Evolutionary conservation across 2,888 invertebrate genomes (phyloP), one percentile per base, ranked within the genome.

Genomic region (Nebria brevicollis): DNA sequence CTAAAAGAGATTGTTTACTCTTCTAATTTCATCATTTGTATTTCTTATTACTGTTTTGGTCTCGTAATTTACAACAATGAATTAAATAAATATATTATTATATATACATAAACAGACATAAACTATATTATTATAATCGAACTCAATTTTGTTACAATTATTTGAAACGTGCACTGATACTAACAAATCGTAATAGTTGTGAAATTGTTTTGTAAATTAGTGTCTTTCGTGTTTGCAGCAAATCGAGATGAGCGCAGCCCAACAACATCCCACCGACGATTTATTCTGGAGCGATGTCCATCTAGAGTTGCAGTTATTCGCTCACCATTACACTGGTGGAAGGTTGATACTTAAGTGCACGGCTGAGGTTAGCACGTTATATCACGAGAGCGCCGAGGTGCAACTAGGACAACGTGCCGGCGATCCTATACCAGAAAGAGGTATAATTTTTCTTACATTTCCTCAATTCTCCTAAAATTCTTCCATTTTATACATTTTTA

Each of bases 341-440:
- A 91, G 93, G 83, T 89, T 95, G 86, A 90, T 93, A 81, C 91
- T 96, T 70, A 92, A 93, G 77, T 96, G 95, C 87, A 92, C 92
- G 73, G 94, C 95, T 15, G 91, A 93, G 85, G 91, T 95, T 84
- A 92, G 92, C 80, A 92, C 93, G 66, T 90, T 95, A 82, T 95
- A 95, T 90, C 92, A 92, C 84, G 91, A 92, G 87, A 92, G 92
- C 81, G 93, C 93, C 77, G 94, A 93, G 86, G 89, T 94, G 84
- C 93, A 94, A 87, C 92, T 95, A 86, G 93, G 93, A 82, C 91
- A 92, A 70, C 93, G 93, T 82, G 93, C 93, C 74, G 92, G 94
- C 79, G 95, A 95, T 89, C 95, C 95, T 5, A 91, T 94, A 85
- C 95, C 95, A 25, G 95, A 95, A 88, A 92, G 95, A 91, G 95